Conservation (phyloP, 2,113 vertebrate species). For the Melospiza melodia region DNA sequence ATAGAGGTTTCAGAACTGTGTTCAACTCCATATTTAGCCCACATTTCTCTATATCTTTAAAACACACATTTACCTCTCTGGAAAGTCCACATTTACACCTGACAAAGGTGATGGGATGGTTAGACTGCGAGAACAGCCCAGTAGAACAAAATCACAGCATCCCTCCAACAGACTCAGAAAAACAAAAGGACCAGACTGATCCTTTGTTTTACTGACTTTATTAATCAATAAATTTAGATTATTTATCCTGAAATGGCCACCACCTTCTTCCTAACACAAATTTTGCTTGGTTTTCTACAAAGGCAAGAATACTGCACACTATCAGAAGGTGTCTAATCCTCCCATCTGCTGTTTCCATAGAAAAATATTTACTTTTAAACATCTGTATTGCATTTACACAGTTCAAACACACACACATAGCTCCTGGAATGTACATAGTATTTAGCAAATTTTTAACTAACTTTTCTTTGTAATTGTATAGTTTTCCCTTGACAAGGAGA, state of each 20-base stretch:
- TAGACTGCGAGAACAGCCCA: background rate
- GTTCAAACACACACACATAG: slow-evolving; percentile 69
- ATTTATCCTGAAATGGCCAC: background rate
- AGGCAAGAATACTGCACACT: slow-evolving; percentile 40
- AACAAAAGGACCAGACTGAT: background rate
- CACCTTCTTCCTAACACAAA: background rate
- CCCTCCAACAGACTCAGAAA: background rate
- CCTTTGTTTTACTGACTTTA: background rate
- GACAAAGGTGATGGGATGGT: background rate
- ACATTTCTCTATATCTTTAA: background rate
- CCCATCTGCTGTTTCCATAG: slow-evolving; percentile 63
- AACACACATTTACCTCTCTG: background rate
- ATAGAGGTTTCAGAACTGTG: background rate
- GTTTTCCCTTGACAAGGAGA: slow-evolving; percentile 67
- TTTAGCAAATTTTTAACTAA: slow-evolving; percentile 72
- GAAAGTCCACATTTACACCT: background rate
- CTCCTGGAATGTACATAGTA: slow-evolving; percentile 64
- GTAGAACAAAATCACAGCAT: background rate
- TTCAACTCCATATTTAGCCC: background rate
- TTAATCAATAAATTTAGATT: background rate
- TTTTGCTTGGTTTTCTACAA: slow-evolving; percentile 47
- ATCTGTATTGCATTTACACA: slow-evolving; percentile 73
- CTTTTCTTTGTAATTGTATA: slow-evolving; percentile 74
- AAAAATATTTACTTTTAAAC: slow-evolving; percentile 80
- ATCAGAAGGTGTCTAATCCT: slow-evolving; percentile 70